These are phyloP conservation scores for Schizothorax lantsangensis DNA, from an alignment of 2,797 vertebrate genomes.

Conservation along the genomic window DNA sequence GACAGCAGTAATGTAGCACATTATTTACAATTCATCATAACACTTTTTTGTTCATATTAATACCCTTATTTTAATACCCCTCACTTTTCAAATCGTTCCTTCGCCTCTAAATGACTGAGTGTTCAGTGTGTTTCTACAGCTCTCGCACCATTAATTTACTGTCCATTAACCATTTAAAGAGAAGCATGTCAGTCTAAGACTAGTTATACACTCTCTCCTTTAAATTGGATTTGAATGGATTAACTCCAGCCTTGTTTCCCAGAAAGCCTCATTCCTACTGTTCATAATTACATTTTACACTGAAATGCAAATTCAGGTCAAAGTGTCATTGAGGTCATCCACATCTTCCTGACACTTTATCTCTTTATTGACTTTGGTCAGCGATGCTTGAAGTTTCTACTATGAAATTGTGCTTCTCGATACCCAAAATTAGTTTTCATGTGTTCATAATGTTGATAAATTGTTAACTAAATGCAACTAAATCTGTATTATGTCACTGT, in stretches of 20 bases:
- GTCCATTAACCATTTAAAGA: slow-evolving; percentile 36
- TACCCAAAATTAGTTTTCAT: not conserved
- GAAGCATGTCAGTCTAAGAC: slow-evolving; percentile 30
- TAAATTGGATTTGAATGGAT: slow-evolving; percentile 56
- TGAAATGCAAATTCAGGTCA: slow-evolving; percentile 52
- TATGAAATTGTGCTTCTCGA: not conserved
- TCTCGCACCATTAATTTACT: slow-evolving; percentile 14
- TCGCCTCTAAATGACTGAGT: not conserved
- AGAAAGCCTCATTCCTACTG: slow-evolving; percentile 33
- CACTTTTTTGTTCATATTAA: not conserved
- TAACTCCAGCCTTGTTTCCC: slow-evolving; percentile 43
- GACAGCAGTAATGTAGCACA: not conserved
- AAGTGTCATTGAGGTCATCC: slow-evolving; percentile 36
- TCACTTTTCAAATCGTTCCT: not conserved
- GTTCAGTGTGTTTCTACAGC: not conserved
- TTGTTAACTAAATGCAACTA: not conserved
- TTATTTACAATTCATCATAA: not conserved
- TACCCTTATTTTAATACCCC: not conserved
- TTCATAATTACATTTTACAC: slow-evolving; percentile 52
- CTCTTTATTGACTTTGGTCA: slow-evolving; percentile 4
- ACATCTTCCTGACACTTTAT: slow-evolving; percentile 5
- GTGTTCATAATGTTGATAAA: slow-evolving; percentile 2
- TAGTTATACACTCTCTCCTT: slow-evolving; percentile 43
- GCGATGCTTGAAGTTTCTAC: not conserved
- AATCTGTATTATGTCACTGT: not conserved